Evolutionary conservation across 1,140 invertebrate genomes (phyloP), one percentile per base, ranked within the genome.

Genomic region (Campoletis sonorensis): DNA sequence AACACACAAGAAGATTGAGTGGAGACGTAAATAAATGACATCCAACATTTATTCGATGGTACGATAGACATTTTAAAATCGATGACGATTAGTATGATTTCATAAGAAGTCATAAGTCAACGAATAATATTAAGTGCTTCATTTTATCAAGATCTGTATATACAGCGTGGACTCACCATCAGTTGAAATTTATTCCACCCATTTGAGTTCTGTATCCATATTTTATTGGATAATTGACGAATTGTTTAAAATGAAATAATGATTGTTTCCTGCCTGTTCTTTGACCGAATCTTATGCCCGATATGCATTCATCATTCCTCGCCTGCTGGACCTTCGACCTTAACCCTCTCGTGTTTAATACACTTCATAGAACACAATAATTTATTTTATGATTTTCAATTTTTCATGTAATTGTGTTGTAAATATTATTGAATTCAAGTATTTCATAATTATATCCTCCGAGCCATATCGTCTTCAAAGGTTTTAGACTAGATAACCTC

Each of bases 191-290:
- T 33, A 33, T 70, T 70, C 16, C 27, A n/a, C 30, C 30, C 27
- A 70, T 27, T 15, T 30, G 27, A 27, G 13, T 70, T 0, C 33
- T 21, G 13, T 33, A 18, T 16, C 30, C 26, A 70, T n/a, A 70
- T 70, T 33, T 33, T 33, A 70, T 70, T 70, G 67, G 67, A 70
- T 70, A 70, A 70, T 70, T 67, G 67, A 70, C 67, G 67, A 70
- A 70, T 70, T 70, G 30, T 70, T 70, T 33, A 70, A 70, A 70
- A 70, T 70, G 27, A 33, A 67, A 7, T n/a, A 33, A 70, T 70
- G 67, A 70, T 70, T 33, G 27, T 70, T 70, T 70, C 67, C 67
- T 70, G 67, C n/a, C 67, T 18, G 13, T 33, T 70, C 67, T 33
- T 33, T 15, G 30, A 70, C 67, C 67, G n/a, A 70, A 70, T 70